Conservation (phyloP, 2,888 invertebrate genomes). For the Phengaris arion region DNA sequence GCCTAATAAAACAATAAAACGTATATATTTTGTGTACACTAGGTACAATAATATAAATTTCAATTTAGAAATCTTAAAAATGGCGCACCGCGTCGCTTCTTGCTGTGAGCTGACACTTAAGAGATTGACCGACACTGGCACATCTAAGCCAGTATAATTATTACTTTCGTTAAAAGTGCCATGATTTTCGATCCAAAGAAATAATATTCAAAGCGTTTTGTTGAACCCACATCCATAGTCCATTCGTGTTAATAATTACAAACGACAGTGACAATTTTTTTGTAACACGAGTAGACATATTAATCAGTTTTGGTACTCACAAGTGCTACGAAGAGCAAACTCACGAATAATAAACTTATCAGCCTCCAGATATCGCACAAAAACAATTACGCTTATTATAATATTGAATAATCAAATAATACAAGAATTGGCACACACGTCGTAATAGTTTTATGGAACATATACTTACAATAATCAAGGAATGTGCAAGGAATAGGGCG, state of each 20-base stretch:
- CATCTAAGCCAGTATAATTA: too few species aligned
- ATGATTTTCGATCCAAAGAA: background rate
- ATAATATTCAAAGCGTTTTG: background rate
- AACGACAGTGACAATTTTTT: background rate
- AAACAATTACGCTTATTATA: constrained; percentile 28
- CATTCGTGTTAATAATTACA: background rate
- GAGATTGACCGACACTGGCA: too few species aligned
- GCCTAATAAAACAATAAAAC: too few species aligned
- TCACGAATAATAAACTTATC: background rate
- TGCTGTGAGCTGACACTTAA: too few species aligned
- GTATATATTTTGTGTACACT: too few species aligned
- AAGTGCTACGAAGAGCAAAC: background rate
- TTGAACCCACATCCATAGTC: background rate
- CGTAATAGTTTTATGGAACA: constrained; percentile 46
- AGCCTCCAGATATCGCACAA: constrained; percentile 5
- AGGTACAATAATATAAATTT: too few species aligned
- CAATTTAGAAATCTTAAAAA: too few species aligned
- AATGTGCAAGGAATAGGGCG: constrained; percentile 27
- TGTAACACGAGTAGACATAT: too few species aligned
- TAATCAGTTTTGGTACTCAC: background rate
- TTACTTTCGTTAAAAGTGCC: too few species aligned
- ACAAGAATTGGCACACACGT: constrained; percentile 53
- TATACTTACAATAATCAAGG: constrained; percentile 30
- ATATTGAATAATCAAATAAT: constrained; percentile 46
- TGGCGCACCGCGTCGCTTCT: too few species aligned